Percentiles rank a stretch among this genome's conserved stretches.
phyloP scores from a whole-genome alignment of 35 echinoderm and acorn worm genomes.

The Amphiura filiformis region DNA sequence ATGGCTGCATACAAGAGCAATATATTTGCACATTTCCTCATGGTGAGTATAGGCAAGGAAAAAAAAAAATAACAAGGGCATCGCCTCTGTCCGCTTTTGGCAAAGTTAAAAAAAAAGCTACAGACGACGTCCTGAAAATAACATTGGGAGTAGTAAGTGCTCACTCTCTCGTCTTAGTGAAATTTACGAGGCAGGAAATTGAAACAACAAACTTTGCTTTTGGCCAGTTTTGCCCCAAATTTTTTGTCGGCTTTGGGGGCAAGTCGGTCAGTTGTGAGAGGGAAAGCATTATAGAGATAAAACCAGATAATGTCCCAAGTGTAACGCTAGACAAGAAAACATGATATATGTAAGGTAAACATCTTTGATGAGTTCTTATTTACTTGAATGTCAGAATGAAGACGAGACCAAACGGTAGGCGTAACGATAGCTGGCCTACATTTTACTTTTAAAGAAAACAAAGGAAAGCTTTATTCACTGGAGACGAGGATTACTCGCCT shows the following conservation, averaged over 20 bases:
- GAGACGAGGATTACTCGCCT: no score
- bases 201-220: conserved; percentile 15
- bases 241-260: background rate
- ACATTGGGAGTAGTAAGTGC: background rate
- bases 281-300: background rate
- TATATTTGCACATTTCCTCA: conserved; percentile 8
- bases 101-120: background rate
- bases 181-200: background rate
- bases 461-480: no score
- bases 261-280: background rate
- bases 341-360: background rate
- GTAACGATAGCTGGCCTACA: background rate
- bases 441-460: no score
- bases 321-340: background rate
- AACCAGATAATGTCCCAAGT: background rate
- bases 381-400: background rate
- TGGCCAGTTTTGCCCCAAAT: conserved; percentile 9
- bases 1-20: background rate
- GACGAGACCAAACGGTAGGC: background rate
- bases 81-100: background rate
- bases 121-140: background rate
- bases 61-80: background rate
- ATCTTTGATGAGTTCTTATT: background rate
- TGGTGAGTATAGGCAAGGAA: background rate
- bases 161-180: background rate